Conservation (phyloP, 2,888 invertebrate genomes). For the Ennomos quercinarius region DNA sequence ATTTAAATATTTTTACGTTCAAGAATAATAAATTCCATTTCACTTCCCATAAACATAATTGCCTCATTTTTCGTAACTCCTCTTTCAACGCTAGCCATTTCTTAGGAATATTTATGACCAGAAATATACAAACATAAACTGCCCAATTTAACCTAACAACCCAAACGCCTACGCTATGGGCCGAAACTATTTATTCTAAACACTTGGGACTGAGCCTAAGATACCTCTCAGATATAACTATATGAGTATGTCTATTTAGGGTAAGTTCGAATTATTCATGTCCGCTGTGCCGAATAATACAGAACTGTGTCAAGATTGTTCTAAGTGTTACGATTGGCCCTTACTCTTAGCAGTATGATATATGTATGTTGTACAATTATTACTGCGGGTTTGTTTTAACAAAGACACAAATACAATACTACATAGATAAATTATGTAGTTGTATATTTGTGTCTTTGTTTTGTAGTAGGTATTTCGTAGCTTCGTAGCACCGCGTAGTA, state of each 20-base stretch:
- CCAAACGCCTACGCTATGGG: constrained; percentile 32
- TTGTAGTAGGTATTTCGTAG: no score
- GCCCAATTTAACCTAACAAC: constrained; percentile 35
- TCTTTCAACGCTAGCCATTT: constrained; percentile 25
- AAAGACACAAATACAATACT: no score
- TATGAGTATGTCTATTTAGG: constrained; percentile 27
- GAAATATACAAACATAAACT: constrained; percentile 30
- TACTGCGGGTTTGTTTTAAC: no score
- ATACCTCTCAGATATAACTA: constrained; percentile 31
- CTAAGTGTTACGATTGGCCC: constrained; percentile 3
- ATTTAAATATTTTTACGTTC: background rate
- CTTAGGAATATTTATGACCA: constrained; percentile 26
- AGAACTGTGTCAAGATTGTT: constrained; percentile 18
- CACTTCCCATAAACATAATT: constrained; percentile 13
- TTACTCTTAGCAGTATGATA: background rate
- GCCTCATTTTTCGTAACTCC: constrained; percentile 17
- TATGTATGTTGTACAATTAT: no score
- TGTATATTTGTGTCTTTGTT: no score
- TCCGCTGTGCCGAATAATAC: constrained; percentile 18
- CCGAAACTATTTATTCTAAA: constrained; percentile 37
- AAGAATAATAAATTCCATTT: constrained; percentile 18
- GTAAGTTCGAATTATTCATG: constrained; percentile 31
- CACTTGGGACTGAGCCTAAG: constrained; percentile 33
- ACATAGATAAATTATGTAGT: no score
- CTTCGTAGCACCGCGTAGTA: no score